These are phyloP conservation scores for Oxyruncus cristatus DNA, from an alignment of 2,113 vertebrate genomes.

Conservation along the genomic window DNA sequence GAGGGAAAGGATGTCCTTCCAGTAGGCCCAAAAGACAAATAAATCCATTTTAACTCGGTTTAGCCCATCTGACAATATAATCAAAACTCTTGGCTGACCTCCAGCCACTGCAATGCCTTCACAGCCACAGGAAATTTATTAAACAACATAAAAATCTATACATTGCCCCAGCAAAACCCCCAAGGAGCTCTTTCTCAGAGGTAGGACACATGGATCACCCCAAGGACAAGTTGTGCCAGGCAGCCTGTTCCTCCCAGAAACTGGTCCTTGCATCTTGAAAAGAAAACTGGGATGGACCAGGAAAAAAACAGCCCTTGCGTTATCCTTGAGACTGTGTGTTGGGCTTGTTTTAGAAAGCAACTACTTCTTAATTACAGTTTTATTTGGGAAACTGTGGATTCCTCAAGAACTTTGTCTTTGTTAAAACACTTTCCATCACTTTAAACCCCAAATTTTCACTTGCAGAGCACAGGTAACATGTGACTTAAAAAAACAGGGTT, in stretches of 20 bases:
- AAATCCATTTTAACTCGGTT: neutral
- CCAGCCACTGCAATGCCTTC: neutral
- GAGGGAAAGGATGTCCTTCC: neutral
- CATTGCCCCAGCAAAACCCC: neutral
- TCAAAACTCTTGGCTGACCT: neutral
- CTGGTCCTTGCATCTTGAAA: neutral
- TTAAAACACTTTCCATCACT: neutral
- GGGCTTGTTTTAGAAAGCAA: neutral
- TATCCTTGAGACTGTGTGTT: neutral
- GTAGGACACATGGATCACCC: neutral
- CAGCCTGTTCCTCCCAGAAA: neutral
- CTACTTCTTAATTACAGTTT: neutral
- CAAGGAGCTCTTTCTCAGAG: neutral
- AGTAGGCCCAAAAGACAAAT: neutral
- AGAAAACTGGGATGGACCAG: neutral
- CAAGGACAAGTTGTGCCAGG: neutral
- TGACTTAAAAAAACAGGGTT: neutral
- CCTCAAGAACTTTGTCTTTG: neutral
- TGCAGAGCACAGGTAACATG: neutral
- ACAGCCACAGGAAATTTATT: neutral
- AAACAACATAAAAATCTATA: neutral
- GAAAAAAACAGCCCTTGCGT: neutral
- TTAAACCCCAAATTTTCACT: neutral
- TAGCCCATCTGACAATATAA: neutral
- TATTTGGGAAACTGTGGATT: neutral